phyloP scores from a whole-genome alignment of 2,888 invertebrate genomes.

The Ormyrus thymus region DNA sequence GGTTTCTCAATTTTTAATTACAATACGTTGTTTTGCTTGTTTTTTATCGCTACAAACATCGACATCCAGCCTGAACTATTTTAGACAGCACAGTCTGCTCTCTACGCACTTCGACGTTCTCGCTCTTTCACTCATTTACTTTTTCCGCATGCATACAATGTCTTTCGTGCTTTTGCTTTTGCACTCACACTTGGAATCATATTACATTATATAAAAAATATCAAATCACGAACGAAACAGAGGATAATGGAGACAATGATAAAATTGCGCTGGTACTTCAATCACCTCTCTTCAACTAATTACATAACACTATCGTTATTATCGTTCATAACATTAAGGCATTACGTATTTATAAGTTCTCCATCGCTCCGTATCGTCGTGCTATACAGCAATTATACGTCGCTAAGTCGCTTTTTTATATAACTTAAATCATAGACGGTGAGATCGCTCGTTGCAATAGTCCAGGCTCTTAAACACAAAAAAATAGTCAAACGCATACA shows the following conservation, averaged over 20 bases:
- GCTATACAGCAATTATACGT: slow-evolving; percentile 69
- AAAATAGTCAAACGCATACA: slow-evolving; percentile 52
- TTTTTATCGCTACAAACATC: slow-evolving; percentile 74
- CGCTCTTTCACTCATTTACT: slow-evolving; percentile 51
- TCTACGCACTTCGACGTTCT: slow-evolving; percentile 63
- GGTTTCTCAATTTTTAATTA: slow-evolving; percentile 73
- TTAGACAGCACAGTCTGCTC: slow-evolving; percentile 71
- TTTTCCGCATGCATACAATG: slow-evolving; percentile 28
- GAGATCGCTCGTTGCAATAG: slow-evolving; percentile 75
- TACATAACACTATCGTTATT: slow-evolving; percentile 71
- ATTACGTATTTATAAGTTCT: slow-evolving; percentile 73
- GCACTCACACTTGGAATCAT: slow-evolving; percentile 62
- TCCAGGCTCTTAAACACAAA: slow-evolving; percentile 67
- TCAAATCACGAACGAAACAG: slow-evolving; percentile 69
- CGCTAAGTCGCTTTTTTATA: slow-evolving; percentile 65
- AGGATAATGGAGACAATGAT: slow-evolving; percentile 66
- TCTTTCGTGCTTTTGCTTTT: slow-evolving; percentile 22
- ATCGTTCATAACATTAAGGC: slow-evolving; percentile 74
- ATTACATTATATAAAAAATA: slow-evolving; percentile 65
- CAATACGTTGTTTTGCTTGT: slow-evolving; percentile 70
- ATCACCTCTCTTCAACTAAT: slow-evolving; percentile 63
- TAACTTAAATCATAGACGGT: slow-evolving; percentile 67
- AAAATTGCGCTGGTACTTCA: slow-evolving; percentile 58
- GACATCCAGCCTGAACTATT: slow-evolving; percentile 75
- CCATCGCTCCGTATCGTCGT: slow-evolving; percentile 65